These are phyloP conservation scores for Peromyscus nudipes DNA, from an alignment of 2,797 vertebrate genomes.

Conservation along the genomic window DNA sequence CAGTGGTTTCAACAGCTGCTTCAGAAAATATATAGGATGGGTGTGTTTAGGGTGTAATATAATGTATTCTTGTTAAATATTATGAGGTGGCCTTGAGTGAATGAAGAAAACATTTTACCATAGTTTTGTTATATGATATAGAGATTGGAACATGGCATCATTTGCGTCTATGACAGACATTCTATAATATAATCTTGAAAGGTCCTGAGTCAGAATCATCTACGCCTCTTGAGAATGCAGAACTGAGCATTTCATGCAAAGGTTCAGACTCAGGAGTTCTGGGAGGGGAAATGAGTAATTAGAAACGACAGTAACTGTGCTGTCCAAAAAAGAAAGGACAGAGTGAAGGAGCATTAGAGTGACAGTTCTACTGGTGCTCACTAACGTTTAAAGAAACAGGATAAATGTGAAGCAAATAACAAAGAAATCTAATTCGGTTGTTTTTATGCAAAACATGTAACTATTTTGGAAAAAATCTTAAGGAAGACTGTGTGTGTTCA, in stretches of 20 bases:
- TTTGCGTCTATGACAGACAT: neutral
- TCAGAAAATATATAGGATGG: neutral
- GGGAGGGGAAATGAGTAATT: neutral
- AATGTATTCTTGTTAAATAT: neutral
- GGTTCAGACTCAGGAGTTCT: neutral
- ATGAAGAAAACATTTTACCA: neutral
- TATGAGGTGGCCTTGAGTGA: neutral
- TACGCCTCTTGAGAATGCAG: neutral
- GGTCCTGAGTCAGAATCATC: neutral
- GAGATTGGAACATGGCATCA: neutral
- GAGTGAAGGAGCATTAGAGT: neutral
- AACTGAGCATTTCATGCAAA: neutral
- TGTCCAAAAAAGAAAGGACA: neutral
- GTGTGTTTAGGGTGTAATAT: neutral
- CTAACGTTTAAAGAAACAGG: slow-evolving; percentile 1
- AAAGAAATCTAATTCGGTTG: neutral
- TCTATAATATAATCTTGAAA: neutral
- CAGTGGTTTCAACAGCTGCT: neutral
- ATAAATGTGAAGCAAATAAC: neutral
- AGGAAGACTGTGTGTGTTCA: neutral
- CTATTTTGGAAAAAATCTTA: neutral
- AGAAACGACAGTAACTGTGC: neutral
- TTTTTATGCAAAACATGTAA: neutral
- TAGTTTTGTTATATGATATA: neutral
- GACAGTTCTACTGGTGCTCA: neutral